Evolutionary conservation across 2,113 vertebrate species (phyloP), one percentile per base, ranked within the genome.

Genomic region (Gambusia affinis): DNA sequence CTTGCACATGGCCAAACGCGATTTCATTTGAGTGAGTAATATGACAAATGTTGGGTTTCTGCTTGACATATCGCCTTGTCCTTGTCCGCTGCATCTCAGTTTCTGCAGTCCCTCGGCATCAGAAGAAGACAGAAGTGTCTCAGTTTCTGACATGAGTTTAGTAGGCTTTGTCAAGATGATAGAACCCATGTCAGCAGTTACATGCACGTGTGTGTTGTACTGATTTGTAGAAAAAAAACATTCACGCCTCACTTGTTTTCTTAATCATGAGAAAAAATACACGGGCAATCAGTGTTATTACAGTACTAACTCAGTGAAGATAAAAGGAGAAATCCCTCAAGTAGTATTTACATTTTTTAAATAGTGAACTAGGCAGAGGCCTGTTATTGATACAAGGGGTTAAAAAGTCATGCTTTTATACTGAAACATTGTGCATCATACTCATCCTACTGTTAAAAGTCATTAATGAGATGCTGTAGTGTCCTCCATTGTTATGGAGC

Each of bases 11-110:
- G 47, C 82, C 60, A 54, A 73, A 70, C 80, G 64, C 80, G 78
- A 85, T 85, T 81, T 80, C 37, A 78, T 84, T 79, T 76, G 67
- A 73, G 60, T 83, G 77, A 85, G 69, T 86, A 78, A 80, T 79
- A 67, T 64, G 76, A 84, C 78, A 78, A 84, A 88, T 72, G 67
- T 76, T 60, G 39, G 39, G 67, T 79, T 87, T 87, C 74, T 81
- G 79, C 78, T 72, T 33, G 72, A 72, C 64, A 76, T 67, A 42
- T 78, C 71, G 64, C 73, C 65, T 61, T 79, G 74, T 73, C 78
- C 81, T 79, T 39, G 72, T 70, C 72, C 68, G 28, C 66, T 27
- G 64, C 14, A 10, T 65, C 62, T 81, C n/a, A 0, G 12, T 75
- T 42, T 65, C 61, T 28, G 29, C 47, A 76, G 51, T 72, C 60